Percentiles rank a stretch among this genome's conserved stretches.
Conservation (phyloP, 1,140 invertebrate species). For the Pachyrhynchus sulphureomaculatus region DNA sequence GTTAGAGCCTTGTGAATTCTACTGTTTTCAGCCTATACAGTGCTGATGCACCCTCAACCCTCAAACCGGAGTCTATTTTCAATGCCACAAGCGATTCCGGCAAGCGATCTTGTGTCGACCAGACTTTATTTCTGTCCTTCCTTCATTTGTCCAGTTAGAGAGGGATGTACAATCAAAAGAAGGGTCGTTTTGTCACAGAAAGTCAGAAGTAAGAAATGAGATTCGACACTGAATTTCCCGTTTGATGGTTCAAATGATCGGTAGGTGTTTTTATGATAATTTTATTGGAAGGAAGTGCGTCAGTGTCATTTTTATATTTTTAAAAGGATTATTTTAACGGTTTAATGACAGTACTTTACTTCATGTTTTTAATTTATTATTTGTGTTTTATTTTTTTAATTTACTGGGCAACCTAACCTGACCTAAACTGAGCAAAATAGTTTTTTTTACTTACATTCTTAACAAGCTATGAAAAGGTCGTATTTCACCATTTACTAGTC, state of each 20-base stretch:
- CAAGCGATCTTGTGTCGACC: neutral
- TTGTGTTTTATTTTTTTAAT: no score
- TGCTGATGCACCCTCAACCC: neutral
- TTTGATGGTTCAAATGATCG: constrained; percentile 11
- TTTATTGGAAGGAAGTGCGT: neutral
- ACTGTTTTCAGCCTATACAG: neutral
- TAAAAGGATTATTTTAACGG: no score
- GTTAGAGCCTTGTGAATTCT: no score
- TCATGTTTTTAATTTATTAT: no score
- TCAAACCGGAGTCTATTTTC: constrained; percentile 10
- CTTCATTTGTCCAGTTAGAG: no score
- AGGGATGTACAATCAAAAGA: no score
- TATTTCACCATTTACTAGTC: no score
- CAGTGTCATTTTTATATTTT: neutral
- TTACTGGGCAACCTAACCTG: no score
- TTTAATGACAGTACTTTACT: no score
- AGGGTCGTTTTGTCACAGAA: neutral
- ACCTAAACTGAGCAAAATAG: no score
- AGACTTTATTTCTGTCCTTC: neutral
- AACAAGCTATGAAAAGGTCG: no score
- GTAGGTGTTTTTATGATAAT: constrained; percentile 11
- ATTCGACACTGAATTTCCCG: constrained; percentile 10
- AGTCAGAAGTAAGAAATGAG: constrained; percentile 4
- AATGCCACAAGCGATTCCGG: constrained; percentile 10
- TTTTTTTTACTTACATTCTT: no score